Base-by-base conservation (phyloP, 2,888 invertebrate species). In the Seira sanloemensis region DNA sequence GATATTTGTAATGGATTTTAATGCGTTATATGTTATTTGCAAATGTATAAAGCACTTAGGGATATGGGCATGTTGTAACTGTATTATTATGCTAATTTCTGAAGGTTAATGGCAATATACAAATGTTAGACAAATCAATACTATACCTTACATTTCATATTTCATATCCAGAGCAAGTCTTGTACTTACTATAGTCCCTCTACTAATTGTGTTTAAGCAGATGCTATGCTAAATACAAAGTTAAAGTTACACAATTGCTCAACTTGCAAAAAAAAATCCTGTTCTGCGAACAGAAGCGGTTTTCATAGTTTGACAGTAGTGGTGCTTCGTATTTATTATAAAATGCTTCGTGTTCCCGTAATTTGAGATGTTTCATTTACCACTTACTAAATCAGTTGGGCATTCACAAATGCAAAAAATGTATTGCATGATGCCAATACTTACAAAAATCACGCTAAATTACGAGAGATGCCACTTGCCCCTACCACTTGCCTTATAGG, bases 1-100 rank as follows among this genome's bases (percentile, higher is more conserved):
- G 12, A 37, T 12, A 37, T 37, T 37, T 37, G 37, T 37, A 37
- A 37, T 37, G n/a, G n/a, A n/a, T n/a, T n/a, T n/a, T n/a, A n/a
- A n/a, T n/a, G n/a, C n/a, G n/a, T n/a, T n/a, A n/a, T 37, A 37
- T 12, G 12, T 7, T 37, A 37, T 37, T 37, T 37, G 37, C 37
- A 12, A 37, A 37, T 37, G 12, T n/a, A n/a, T n/a, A n/a, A n/a
- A n/a, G n/a, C 37, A 37, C 12, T 37, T 37, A 37, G 37, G 5
- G 4, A 37, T 12, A 37, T 37, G 37, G 12, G 37, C 12, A 37
- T 37, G 37, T 37, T 37, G 37, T 37, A 37, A 37, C 37, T 37
- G 37, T 37, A 74, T 74, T 74, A 65, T 75, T 66, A 75, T 75
- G 25, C 23, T 75, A 75, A 75, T 75, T 66, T 75, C 18, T 62